phyloP scores from a whole-genome alignment of 2,113 vertebrate species.

The Albula glossodonta region DNA sequence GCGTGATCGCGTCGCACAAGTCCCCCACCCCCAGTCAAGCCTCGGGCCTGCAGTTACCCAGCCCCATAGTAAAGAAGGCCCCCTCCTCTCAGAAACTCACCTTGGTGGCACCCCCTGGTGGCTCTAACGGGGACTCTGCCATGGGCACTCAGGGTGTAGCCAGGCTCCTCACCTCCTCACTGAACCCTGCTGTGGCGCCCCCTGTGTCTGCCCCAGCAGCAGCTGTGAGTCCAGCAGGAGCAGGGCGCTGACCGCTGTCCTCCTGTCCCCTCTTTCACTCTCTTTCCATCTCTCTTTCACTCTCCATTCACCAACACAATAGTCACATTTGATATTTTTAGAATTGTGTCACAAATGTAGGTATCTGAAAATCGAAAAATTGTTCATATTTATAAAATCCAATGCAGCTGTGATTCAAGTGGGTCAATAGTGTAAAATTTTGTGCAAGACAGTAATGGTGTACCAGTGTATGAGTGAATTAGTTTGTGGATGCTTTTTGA shows the following conservation, averaged over 20 bases:
- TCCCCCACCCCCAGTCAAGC: constrained; percentile 48
- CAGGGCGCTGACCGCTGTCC: background rate
- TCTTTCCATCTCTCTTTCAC: background rate
- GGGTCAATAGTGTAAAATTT: too few relatives aligned
- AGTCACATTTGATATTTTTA: background rate
- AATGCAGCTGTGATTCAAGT: too few relatives aligned
- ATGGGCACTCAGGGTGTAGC: constrained; percentile 80
- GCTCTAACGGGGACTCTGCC: constrained; percentile 72
- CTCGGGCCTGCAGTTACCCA: constrained; percentile 43
- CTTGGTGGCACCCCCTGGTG: constrained; percentile 77
- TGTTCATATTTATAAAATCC: too few relatives aligned
- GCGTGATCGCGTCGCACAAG: constrained; percentile 49
- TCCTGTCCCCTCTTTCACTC: background rate
- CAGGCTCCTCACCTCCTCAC: constrained; percentile 79
- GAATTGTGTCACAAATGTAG: too few relatives aligned
- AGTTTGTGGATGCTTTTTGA: too few relatives aligned
- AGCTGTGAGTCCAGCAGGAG: constrained; percentile 67
- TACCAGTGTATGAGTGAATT: too few relatives aligned
- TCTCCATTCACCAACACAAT: background rate
- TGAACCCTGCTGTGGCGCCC: constrained; percentile 69
- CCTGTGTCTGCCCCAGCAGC: constrained; percentile 68
- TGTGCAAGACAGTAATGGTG: too few relatives aligned
- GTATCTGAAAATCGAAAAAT: too few relatives aligned
- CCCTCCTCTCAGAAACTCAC: constrained; percentile 74
- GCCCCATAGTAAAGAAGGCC: constrained; percentile 59